These are phyloP conservation scores for Penaeus chinensis DNA, from an alignment of 1,140 invertebrate species.

Conservation along the genomic window DNA sequence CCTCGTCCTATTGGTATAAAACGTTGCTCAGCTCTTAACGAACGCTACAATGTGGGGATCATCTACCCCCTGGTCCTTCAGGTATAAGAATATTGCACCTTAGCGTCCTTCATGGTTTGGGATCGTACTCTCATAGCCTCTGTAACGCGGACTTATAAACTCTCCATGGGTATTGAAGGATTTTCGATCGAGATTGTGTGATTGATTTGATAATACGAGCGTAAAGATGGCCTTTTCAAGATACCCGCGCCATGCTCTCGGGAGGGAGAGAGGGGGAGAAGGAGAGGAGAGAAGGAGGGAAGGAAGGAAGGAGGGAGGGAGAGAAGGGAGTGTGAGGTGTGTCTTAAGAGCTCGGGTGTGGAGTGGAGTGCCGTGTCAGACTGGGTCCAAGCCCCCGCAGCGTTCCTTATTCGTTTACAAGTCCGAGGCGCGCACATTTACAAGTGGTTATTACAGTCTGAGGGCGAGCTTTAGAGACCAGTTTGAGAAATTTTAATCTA, in stretches of 20 bases:
- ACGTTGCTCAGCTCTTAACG: not conserved
- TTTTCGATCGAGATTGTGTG: not conserved
- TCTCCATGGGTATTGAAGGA: not conserved
- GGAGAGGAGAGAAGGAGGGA: too few relatives aligned
- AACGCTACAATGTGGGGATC: slow-evolving; percentile 26
- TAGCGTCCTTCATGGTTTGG: slow-evolving; percentile 27
- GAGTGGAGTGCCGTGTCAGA: slow-evolving; percentile 44
- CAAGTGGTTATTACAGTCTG: slow-evolving; percentile 55
- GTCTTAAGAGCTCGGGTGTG: not conserved
- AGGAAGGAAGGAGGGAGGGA: slow-evolving; percentile 11
- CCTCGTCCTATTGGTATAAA: too few relatives aligned
- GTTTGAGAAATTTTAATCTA: slow-evolving; percentile 43
- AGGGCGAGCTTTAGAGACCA: slow-evolving; percentile 40
- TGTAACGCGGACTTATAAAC: not conserved
- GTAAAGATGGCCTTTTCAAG: too few relatives aligned
- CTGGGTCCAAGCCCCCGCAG: slow-evolving; percentile 33
- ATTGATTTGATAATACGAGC: too few relatives aligned
- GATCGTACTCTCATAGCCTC: slow-evolving; percentile 1
- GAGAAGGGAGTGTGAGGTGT: not conserved
- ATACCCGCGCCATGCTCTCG: too few relatives aligned
- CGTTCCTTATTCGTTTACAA: slow-evolving; percentile 57
- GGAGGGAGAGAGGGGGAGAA: too few relatives aligned
- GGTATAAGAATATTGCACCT: slow-evolving; percentile 15
- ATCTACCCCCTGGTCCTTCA: slow-evolving; percentile 27
- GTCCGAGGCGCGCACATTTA: slow-evolving; percentile 57